These are phyloP conservation scores for Drosophila prostipennis DNA, from an alignment of 2,888 invertebrate species.

Conservation along the genomic window DNA sequence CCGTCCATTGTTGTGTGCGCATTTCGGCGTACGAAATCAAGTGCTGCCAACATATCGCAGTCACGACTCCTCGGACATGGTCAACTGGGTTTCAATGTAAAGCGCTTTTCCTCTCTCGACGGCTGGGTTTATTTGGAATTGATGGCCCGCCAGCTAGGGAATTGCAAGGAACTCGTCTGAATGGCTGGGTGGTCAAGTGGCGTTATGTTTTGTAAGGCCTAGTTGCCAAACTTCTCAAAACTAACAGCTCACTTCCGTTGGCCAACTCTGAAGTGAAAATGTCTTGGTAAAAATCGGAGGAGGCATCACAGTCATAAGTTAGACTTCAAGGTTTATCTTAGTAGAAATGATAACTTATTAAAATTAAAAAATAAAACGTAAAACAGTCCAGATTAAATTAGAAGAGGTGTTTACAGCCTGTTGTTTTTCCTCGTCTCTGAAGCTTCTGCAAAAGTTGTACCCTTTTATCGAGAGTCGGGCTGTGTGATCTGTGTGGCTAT, in stretches of 20 bases:
- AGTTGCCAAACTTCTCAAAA: conserved; percentile 32
- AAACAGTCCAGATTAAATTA: too few relatives aligned
- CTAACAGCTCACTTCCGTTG: background rate
- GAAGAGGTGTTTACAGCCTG: too few relatives aligned
- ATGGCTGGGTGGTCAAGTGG: conserved; percentile 28
- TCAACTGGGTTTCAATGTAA: conserved; percentile 21
- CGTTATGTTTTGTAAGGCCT: conserved; percentile 22
- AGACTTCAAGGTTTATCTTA: background rate
- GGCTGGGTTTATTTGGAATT: conserved; percentile 34
- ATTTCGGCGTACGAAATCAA: conserved; percentile 48
- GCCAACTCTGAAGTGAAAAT: conserved; percentile 9
- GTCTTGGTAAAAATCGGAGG: conserved; percentile 4
- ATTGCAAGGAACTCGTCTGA: conserved; percentile 21
- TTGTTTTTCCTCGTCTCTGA: too few relatives aligned
- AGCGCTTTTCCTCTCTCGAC: conserved; percentile 18
- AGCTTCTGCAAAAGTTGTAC: too few relatives aligned
- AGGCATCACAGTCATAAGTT: too few relatives aligned
- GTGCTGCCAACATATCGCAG: conserved; percentile 34
- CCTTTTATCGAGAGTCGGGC: too few relatives aligned
- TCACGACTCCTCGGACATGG: conserved; percentile 33
- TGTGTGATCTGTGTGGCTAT: too few relatives aligned
- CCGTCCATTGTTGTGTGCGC: conserved; percentile 50
- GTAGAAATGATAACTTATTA: background rate
- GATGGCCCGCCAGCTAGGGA: conserved; percentile 19
- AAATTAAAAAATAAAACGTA: background rate